Base-by-base conservation (phyloP, 1,140 invertebrate genomes). In the Apis dorsata region DNA sequence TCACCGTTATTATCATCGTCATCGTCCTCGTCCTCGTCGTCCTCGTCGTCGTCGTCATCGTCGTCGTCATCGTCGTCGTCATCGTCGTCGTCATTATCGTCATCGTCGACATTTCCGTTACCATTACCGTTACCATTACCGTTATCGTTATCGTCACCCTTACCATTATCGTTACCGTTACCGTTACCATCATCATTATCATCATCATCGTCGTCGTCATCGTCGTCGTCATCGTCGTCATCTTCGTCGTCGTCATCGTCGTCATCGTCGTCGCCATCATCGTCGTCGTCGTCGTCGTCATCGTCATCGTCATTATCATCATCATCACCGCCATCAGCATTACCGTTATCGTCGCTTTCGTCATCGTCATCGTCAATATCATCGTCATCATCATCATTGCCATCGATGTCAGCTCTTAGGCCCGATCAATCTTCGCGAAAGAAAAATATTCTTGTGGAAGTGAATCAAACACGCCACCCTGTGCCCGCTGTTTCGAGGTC, bases 391-490 rank as follows among this genome's bases (percentile, higher is more conserved):
- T 68, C 77, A 19, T 60, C 78, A 34, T 72, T 85, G 34, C 72
- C 74, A 11, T 24, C 77, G n/a, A 60, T 68, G 19, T 73, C 71
- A 19, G 63, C 72, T 2, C 24, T 17, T 19, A 69, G 68, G 63
- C 84, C 85, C 59, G 81, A 86, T n/a, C 78, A 84, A 4, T 74
- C 81, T 5, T 81, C 76, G 77, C 84, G 87, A 84, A 88, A 86
- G 66, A 86, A 77, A 78, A 79, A 79, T 53, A 77, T 73, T 21
- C 62, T 79, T 74, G 72, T 77, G 76, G 91, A 92, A 70, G 85
- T 88, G 86, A 79, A n/a, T 88, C 87, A 90, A 83, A 89, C 87
- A 85, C 91, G 90, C 91, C 92, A 93, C 89, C 91, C 90, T 90
- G 91, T 91, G 80, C 74, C 83, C 86, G 83, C 72, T 75, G 83